Conservation (phyloP, 2,888 invertebrate genomes). For the Leuctra nigra region DNA sequence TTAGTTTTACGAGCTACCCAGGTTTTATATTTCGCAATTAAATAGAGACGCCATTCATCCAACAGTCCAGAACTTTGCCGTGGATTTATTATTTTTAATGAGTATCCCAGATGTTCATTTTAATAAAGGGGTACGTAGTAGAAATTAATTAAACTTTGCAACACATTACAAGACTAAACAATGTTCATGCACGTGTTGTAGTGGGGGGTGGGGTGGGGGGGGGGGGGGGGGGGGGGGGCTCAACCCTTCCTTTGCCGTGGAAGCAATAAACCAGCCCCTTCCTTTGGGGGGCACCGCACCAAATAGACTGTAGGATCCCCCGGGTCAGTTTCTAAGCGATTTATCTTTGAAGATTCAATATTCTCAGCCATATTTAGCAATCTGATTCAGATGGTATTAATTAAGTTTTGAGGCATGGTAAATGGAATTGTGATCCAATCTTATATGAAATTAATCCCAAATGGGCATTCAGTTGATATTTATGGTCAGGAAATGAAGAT, state of each 20-base stretch:
- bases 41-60: too few relatives aligned
- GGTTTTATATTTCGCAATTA: too few relatives aligned
- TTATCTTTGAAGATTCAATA: slow-evolving; percentile 2
- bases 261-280: background rate
- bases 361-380: background rate
- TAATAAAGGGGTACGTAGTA: background rate
- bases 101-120: slow-evolving; percentile 14
- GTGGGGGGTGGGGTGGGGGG: background rate
- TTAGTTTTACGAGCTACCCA: too few relatives aligned
- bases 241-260: slow-evolving; percentile 1
- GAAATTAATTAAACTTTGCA: slow-evolving; percentile 6
- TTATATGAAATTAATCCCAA: too few relatives aligned
- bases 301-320: background rate
- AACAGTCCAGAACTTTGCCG: background rate
- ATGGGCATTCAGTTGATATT: too few relatives aligned
- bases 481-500: too few relatives aligned
- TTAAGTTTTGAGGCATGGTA: too few relatives aligned
- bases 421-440: too few relatives aligned
- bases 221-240: background rate
- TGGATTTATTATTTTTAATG: slow-evolving; percentile 4
- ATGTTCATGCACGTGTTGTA: slow-evolving; percentile 3
- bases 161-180: slow-evolving; percentile 14
- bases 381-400: slow-evolving; percentile 4
- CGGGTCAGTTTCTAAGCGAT: background rate
- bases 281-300: background rate